Conservation (phyloP, 2,113 vertebrate genomes). For the Malurus elegans region DNA sequence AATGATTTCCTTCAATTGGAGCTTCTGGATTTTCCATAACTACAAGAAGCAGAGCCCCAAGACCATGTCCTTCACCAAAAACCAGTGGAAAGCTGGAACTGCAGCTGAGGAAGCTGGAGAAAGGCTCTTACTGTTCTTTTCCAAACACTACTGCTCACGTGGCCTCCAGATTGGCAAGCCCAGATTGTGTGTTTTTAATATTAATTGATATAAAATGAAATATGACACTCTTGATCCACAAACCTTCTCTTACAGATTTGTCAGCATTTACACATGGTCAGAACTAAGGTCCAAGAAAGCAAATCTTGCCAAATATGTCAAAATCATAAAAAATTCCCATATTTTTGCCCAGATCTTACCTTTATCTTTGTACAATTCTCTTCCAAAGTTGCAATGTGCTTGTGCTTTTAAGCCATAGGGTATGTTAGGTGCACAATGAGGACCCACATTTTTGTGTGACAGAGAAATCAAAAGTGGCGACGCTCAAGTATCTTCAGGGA, state of each 20-base stretch:
- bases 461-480: accelerated
- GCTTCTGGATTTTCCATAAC: not conserved
- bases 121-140: not conserved
- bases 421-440: not conserved
- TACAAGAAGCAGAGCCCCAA: not conserved
- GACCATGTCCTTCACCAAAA: not conserved
- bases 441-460: not conserved
- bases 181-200: not conserved
- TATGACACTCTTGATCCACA: not conserved
- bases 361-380: not conserved
- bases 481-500: not conserved
- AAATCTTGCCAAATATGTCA: not conserved
- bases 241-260: not conserved
- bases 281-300: not conserved
- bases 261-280: not conserved
- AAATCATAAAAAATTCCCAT: not conserved
- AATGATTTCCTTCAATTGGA: not conserved
- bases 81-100: not conserved
- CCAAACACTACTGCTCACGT: not conserved
- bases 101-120: not conserved
- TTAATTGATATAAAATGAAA: not conserved
- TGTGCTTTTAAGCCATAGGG: not conserved
- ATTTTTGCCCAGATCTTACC: not conserved
- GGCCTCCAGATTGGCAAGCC: not conserved
- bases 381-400: not conserved